Percentiles rank a stretch among this genome's conserved stretches.
These are phyloP conservation scores for Scaptodrosophila latifasciaeformis DNA, from an alignment of 2,888 invertebrate species.

Conservation along the genomic window DNA sequence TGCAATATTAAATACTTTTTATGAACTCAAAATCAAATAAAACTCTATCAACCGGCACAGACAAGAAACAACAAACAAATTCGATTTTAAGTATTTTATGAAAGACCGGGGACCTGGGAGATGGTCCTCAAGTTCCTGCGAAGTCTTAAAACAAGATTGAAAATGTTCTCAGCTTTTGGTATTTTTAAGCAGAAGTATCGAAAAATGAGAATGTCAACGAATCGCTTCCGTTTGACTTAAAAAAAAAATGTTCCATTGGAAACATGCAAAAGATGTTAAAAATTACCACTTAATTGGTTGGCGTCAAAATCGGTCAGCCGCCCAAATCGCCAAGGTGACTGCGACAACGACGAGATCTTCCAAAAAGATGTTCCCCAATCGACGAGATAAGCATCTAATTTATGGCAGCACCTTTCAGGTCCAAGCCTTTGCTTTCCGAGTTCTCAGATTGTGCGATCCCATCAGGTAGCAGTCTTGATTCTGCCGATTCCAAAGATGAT, in stretches of 20 bases:
- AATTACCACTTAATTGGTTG: constrained; percentile 65
- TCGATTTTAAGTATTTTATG: constrained; percentile 1
- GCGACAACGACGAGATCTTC: no score
- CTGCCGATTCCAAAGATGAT: background rate
- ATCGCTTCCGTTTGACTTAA: constrained; percentile 67
- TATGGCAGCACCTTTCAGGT: constrained; percentile 59
- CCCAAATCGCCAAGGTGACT: constrained; percentile 31
- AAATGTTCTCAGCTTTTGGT: constrained; percentile 15
- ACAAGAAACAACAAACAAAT: constrained; percentile 15
- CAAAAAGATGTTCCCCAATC: constrained; percentile 6
- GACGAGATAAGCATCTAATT: constrained; percentile 61
- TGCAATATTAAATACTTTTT: constrained; percentile 53
- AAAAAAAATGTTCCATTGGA: background rate
- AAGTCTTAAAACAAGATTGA: no score
- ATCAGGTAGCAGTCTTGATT: constrained; percentile 41
- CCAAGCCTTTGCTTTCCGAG: no score
- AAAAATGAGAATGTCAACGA: constrained; percentile 48
- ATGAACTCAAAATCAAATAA: constrained; percentile 56
- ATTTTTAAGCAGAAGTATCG: constrained; percentile 51
- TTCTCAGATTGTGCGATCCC: constrained; percentile 31
- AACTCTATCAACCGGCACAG: constrained; percentile 26
- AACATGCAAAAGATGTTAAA: constrained; percentile 32
- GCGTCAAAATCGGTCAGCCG: constrained; percentile 37
- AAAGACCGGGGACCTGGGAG: background rate
- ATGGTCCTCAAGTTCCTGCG: no score